Evolutionary conservation across 1,140 invertebrate species (phyloP).

Genomic region (Brachionus paranguensis): DNA sequence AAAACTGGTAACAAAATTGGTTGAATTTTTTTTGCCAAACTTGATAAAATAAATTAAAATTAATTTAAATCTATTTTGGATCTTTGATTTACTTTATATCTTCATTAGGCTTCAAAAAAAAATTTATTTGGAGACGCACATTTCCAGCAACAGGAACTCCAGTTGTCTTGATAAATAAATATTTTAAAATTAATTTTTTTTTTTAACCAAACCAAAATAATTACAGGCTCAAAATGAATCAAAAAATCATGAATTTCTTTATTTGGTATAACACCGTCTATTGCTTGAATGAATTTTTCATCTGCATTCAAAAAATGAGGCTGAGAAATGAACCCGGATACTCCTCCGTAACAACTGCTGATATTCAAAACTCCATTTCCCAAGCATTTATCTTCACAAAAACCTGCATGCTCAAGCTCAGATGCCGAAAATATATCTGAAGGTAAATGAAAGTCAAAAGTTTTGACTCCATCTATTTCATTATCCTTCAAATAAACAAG

Average conservation of each 20-base stretch:
- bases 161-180: background rate
- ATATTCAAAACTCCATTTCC: conserved; percentile 31
- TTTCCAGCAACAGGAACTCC: conserved; percentile 6
- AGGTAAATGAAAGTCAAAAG: conserved; percentile 28
- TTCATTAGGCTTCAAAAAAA: background rate
- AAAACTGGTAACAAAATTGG: conserved; percentile 10
- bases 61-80: background rate
- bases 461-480: background rate
- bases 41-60: background rate
- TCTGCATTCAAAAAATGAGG: conserved; percentile 40
- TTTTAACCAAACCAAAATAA: background rate
- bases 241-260: conserved; percentile 17
- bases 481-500: background rate
- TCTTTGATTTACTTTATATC: background rate
- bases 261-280: conserved; percentile 5
- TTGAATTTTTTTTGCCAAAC: conserved; percentile 5
- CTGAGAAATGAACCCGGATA: conserved; percentile 8
- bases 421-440: background rate
- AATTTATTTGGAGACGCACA: conserved; percentile 12
- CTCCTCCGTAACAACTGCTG: conserved; percentile 12
- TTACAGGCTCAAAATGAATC: conserved; percentile 27
- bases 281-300: background rate
- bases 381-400: conserved; percentile 16
- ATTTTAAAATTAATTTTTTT: background rate
- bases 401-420: conserved; percentile 4